phyloP scores from a whole-genome alignment of 2,888 invertebrate species.

The Drosophila prolongata region DNA sequence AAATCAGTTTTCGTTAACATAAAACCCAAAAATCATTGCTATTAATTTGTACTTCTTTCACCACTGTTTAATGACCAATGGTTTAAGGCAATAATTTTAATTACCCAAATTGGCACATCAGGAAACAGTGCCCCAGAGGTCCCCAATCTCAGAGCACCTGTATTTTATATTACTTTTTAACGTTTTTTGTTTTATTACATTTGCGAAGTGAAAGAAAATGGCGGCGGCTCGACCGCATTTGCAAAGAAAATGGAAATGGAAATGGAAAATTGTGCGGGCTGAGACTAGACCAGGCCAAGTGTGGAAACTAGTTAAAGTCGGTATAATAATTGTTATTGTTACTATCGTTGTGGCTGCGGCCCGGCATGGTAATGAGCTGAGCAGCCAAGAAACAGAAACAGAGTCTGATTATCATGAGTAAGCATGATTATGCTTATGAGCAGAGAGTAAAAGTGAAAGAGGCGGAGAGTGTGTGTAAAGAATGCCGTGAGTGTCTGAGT shows the following conservation, averaged over 20 bases:
- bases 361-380: slow-evolving; percentile 74
- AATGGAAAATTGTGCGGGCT: slow-evolving; percentile 74
- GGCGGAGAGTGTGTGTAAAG: slow-evolving; percentile 44
- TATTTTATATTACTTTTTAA: slow-evolving; percentile 2
- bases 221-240: slow-evolving; percentile 64
- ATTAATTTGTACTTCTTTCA: neutral
- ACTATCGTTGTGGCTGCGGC: slow-evolving; percentile 53
- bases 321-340: slow-evolving; percentile 72
- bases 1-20: no score
- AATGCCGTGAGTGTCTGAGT: slow-evolving; percentile 44
- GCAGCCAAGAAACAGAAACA: slow-evolving; percentile 54
- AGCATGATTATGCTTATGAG: slow-evolving; percentile 76
- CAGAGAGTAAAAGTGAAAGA: slow-evolving; percentile 71
- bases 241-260: slow-evolving; percentile 76
- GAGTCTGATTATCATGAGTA: slow-evolving; percentile 76
- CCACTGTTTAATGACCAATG: slow-evolving; percentile 4
- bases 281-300: slow-evolving; percentile 79
- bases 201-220: slow-evolving; percentile 21
- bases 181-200: slow-evolving; percentile 19
- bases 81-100: slow-evolving; percentile 33
- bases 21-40: no score
- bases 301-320: slow-evolving; percentile 78
- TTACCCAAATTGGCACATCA: slow-evolving; percentile 40
- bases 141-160: slow-evolving; percentile 1
- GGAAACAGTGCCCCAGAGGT: slow-evolving; percentile 20